Evolutionary conservation across 2,888 invertebrate species (phyloP).

Genomic region (Onthophagus sagittarius): DNA sequence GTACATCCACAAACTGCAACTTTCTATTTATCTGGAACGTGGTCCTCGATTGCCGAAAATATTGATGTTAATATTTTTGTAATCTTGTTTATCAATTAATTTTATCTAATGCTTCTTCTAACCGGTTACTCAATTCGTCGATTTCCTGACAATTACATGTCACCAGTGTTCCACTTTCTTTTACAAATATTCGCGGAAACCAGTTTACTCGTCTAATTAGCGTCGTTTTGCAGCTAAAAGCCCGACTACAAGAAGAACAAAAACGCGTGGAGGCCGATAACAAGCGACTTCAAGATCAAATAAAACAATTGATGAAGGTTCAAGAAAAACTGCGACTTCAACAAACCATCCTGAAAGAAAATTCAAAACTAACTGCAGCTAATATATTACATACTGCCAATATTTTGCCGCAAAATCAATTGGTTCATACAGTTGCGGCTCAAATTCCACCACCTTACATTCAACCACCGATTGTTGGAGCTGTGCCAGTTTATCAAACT

Average conservation of each 20-base stretch:
- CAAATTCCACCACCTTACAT: constrained; percentile 5
- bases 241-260: constrained; percentile 45
- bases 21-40: not conserved
- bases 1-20: not conserved
- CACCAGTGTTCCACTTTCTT: not conserved
- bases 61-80: not conserved
- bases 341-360: constrained; percentile 34
- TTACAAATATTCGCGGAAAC: not conserved
- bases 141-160: not conserved
- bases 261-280: constrained; percentile 45
- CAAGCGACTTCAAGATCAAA: constrained; percentile 43
- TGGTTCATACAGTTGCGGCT: not conserved
- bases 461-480: constrained; percentile 19
- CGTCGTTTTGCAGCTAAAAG: constrained; percentile 42
- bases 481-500: constrained; percentile 23
- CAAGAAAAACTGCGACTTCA: constrained; percentile 46
- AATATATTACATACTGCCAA: constrained; percentile 20
- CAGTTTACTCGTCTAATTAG: not conserved
- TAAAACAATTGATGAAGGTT: constrained; percentile 42
- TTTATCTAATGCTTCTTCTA: not conserved
- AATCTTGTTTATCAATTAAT: not conserved
- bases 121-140: not conserved
- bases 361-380: constrained; percentile 28
- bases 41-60: not conserved
- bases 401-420: constrained; percentile 17